Evolutionary conservation across 2,888 invertebrate species (phyloP).

Genomic region (Dryococelus australis): DNA sequence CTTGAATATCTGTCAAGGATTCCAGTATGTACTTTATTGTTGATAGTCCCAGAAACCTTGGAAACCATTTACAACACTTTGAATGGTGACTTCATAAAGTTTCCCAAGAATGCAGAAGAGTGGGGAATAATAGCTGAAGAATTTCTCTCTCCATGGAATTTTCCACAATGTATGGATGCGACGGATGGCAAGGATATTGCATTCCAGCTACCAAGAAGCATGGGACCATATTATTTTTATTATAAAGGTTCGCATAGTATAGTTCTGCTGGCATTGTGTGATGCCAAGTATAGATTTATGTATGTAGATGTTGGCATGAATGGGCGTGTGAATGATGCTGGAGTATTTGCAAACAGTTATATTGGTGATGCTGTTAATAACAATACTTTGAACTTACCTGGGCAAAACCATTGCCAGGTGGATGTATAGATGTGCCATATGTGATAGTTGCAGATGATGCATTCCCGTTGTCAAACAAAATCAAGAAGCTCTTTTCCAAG

Average conservation of each 20-base stretch:
- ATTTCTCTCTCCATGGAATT: neutral
- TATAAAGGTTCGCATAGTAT: neutral
- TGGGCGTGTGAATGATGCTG: no score
- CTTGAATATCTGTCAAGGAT: neutral
- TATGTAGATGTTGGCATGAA: neutral
- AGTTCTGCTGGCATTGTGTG: neutral
- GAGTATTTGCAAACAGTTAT: neutral
- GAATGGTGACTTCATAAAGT: neutral
- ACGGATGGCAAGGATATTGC: neutral
- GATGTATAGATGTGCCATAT: neutral
- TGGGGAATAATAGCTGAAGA: neutral
- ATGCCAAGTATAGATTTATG: neutral
- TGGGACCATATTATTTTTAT: neutral
- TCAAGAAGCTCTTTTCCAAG: neutral
- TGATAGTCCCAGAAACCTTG: neutral
- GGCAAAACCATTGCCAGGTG: neutral
- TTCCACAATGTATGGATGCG: neutral
- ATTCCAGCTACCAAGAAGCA: constrained; percentile 1
- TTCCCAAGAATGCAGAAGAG: neutral
- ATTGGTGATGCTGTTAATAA: neutral
- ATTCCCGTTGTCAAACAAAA: neutral
- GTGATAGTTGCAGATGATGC: constrained; percentile 20
- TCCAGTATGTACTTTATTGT: neutral
- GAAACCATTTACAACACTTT: neutral
- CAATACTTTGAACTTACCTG: neutral